Evolutionary conservation across 2,113 vertebrate species (phyloP).

Genomic region (Tachysurus fulvidraco): DNA sequence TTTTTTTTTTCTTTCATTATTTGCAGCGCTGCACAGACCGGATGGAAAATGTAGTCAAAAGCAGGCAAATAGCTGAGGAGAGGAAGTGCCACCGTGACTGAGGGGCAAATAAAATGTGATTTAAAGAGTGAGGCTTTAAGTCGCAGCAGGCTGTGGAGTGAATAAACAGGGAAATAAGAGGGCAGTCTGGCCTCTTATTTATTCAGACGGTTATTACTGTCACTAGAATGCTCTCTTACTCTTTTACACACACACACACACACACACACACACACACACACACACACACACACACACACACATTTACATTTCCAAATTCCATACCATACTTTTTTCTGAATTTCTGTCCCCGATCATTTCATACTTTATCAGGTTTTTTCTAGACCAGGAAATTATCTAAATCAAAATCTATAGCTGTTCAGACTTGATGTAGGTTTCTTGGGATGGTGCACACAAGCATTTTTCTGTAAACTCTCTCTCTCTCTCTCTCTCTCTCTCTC

Average conservation of each 20-base stretch:
- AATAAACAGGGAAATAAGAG: constrained; percentile 49
- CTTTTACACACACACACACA: neutral
- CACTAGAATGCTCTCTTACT: neutral
- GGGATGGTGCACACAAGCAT: neutral
- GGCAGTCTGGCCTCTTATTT: constrained; percentile 26
- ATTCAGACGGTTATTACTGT: constrained; percentile 32
- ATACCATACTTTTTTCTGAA: neutral
- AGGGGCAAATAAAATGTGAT: constrained; percentile 51
- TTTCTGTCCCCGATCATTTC: neutral
- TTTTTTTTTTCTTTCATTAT: constrained; percentile 38
- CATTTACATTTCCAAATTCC: neutral
- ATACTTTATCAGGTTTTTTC: neutral
- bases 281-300: neutral
- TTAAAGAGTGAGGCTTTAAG: constrained; percentile 47
- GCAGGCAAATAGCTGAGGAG: constrained; percentile 45
- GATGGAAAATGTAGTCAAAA: constrained; percentile 45
- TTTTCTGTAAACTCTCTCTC: neutral
- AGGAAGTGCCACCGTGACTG: constrained; percentile 28
- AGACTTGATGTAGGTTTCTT: neutral
- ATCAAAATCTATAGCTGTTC: neutral
- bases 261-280: neutral
- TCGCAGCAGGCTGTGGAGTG: constrained; percentile 33
- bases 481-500: no score
- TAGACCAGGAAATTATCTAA: neutral
- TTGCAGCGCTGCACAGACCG: constrained; percentile 41